Evolutionary conservation across 2,797 vertebrate genomes (phyloP).

Genomic region (Loriculus beryllinus): DNA sequence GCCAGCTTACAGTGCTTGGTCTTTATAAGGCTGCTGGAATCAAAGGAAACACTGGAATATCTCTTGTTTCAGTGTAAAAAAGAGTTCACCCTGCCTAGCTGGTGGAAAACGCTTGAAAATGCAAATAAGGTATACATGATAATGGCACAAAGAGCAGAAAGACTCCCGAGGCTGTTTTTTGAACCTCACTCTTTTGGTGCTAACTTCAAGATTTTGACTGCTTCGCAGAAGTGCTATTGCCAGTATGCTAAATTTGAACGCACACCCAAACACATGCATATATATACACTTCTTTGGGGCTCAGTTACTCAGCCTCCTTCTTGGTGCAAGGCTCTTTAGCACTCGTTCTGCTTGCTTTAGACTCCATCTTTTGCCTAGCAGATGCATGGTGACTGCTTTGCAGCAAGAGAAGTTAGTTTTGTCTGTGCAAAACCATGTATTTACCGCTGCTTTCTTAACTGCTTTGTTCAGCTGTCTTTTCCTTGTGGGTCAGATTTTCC

Average conservation of each 20-base stretch:
- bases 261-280: not conserved
- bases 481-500: not conserved
- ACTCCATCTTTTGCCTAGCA: not conserved
- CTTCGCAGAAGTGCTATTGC: not conserved
- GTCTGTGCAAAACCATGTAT: not conserved
- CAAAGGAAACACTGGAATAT: not conserved
- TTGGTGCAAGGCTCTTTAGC: not conserved
- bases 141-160: not conserved
- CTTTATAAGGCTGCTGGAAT: not conserved
- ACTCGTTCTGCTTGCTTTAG: not conserved
- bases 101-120: not conserved
- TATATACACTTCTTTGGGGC: not conserved
- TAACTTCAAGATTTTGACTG: not conserved
- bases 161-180: not conserved
- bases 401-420: not conserved
- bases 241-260: not conserved
- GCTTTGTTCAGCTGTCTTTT: not conserved
- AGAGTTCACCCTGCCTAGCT: not conserved
- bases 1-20: not conserved
- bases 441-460: not conserved
- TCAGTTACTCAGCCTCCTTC: not conserved
- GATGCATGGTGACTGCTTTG: not conserved
- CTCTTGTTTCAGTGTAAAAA: not conserved
- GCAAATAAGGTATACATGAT: not conserved
- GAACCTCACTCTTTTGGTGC: not conserved